Percentiles rank a stretch among this genome's conserved stretches.
Evolutionary conservation across 1,140 invertebrate species (phyloP).

Genomic region (Tetragnatha versicolor): DNA sequence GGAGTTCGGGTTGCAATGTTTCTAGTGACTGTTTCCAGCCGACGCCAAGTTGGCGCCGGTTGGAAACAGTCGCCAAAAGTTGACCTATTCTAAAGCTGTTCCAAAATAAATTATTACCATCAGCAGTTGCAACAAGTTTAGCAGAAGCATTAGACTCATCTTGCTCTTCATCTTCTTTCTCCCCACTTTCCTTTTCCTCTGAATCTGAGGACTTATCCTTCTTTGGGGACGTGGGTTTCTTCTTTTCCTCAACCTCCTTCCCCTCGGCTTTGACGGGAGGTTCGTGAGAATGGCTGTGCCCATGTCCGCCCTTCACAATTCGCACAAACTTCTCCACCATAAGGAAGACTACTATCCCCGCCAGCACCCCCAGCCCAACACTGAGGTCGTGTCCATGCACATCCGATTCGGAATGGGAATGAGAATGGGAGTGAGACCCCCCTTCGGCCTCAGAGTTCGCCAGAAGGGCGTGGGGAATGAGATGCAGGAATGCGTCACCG

Average conservation of each 20-base stretch:
- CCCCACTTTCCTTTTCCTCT: background rate
- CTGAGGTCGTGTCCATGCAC: slow-evolving; percentile 77
- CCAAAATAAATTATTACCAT: too few species aligned
- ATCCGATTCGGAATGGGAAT: slow-evolving; percentile 59
- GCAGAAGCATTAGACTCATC: background rate
- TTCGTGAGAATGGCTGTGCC: slow-evolving; percentile 69
- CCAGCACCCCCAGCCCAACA: slow-evolving; percentile 87
- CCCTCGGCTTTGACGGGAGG: background rate
- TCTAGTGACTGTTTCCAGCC: too few species aligned
- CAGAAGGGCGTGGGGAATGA: slow-evolving; percentile 92
- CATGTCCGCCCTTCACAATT: slow-evolving; percentile 82
- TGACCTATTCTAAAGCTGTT: too few species aligned
- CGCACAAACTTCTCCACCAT: slow-evolving; percentile 92
- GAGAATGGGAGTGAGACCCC: slow-evolving; percentile 62
- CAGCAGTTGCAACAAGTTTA: too few species aligned
- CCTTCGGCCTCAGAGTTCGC: slow-evolving; percentile 67
- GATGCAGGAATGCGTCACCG: slow-evolving; percentile 94
- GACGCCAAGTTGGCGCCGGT: too few species aligned
- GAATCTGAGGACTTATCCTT: slow-evolving; percentile 52
- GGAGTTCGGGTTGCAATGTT: too few species aligned
- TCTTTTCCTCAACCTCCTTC: background rate
- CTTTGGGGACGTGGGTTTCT: background rate
- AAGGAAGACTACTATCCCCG: slow-evolving; percentile 90
- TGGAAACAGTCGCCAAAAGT: too few species aligned
- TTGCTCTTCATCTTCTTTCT: background rate